These are phyloP conservation scores for Ditylenchus dipsaci DNA, from an alignment of 1,140 invertebrate genomes.

Conservation along the genomic window DNA sequence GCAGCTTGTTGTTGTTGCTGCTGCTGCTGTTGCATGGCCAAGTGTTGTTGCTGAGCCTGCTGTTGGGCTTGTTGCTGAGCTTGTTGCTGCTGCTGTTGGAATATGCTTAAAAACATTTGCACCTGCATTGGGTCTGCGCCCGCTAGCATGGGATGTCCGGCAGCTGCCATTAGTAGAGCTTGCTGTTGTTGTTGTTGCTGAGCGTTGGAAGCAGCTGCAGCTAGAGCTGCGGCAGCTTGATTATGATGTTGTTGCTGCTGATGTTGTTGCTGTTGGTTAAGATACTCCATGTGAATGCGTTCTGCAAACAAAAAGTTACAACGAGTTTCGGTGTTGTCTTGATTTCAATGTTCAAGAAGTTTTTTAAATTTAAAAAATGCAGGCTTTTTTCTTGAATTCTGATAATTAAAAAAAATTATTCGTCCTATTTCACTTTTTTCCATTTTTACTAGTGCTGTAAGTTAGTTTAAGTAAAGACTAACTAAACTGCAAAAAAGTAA, in stretches of 20 bases:
- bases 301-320: not conserved
- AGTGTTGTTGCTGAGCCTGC: constrained; percentile 15
- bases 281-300: not conserved
- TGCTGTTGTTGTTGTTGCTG: constrained; percentile 11
- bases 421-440: no score
- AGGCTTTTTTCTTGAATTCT: no score
- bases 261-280: constrained; percentile 6
- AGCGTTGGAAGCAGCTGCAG: constrained; percentile 11
- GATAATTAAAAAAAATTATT: no score
- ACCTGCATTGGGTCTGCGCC: constrained; percentile 2
- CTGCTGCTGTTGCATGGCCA: constrained; percentile 5
- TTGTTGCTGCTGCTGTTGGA: constrained; percentile 18
- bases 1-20: constrained; percentile 6
- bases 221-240: constrained; percentile 13
- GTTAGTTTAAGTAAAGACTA: no score
- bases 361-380: no score
- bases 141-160: constrained; percentile 1
- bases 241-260: constrained; percentile 9
- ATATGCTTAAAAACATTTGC: not conserved
- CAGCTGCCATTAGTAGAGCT: constrained; percentile 9
- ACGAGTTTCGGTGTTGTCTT: no score
- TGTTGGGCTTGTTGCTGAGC: no score
- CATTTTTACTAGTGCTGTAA: no score
- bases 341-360: no score
- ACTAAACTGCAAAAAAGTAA: no score